Evolutionary conservation across 2,888 invertebrate species (phyloP).

Genomic region (Cistogaster globosa): DNA sequence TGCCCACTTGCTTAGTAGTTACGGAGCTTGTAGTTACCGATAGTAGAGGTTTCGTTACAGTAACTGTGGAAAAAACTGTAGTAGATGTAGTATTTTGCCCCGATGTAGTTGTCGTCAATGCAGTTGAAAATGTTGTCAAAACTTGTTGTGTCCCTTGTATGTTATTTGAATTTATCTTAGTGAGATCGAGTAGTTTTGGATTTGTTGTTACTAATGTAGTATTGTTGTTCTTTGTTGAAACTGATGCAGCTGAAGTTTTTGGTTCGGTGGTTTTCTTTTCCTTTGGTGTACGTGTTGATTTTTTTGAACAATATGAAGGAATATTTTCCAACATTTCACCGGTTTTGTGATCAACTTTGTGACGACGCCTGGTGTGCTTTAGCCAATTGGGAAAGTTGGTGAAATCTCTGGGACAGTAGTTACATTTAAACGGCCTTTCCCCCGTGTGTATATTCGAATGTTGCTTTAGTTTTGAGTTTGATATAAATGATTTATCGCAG

Average conservation of each 20-base stretch:
- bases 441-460: slow-evolving; percentile 86
- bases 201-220: slow-evolving; percentile 20
- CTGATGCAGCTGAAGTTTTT: slow-evolving; percentile 55
- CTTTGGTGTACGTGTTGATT: slow-evolving; percentile 76
- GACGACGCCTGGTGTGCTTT: slow-evolving; percentile 85
- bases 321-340: slow-evolving; percentile 82
- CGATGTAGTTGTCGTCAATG: slow-evolving; percentile 39
- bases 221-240: slow-evolving; percentile 27
- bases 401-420: slow-evolving; percentile 85
- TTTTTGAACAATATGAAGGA: slow-evolving; percentile 82
- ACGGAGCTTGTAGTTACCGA: slow-evolving; percentile 19
- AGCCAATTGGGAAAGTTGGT: slow-evolving; percentile 86
- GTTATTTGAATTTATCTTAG: slow-evolving; percentile 67
- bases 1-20: slow-evolving; percentile 8
- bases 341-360: slow-evolving; percentile 84
- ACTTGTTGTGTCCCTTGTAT: slow-evolving; percentile 28
- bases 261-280: slow-evolving; percentile 72
- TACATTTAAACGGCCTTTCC: slow-evolving; percentile 85
- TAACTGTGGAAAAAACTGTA: slow-evolving; percentile 42
- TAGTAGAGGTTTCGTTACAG: slow-evolving; percentile 36
- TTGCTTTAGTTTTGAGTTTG: slow-evolving; percentile 85
- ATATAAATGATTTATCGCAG: slow-evolving; percentile 85
- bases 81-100: slow-evolving; percentile 29
- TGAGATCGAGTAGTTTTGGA: slow-evolving; percentile 61
- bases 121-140: slow-evolving; percentile 41